These are phyloP conservation scores for Pyrrhia umbra DNA, from an alignment of 2,888 invertebrate genomes.

Conservation along the genomic window DNA sequence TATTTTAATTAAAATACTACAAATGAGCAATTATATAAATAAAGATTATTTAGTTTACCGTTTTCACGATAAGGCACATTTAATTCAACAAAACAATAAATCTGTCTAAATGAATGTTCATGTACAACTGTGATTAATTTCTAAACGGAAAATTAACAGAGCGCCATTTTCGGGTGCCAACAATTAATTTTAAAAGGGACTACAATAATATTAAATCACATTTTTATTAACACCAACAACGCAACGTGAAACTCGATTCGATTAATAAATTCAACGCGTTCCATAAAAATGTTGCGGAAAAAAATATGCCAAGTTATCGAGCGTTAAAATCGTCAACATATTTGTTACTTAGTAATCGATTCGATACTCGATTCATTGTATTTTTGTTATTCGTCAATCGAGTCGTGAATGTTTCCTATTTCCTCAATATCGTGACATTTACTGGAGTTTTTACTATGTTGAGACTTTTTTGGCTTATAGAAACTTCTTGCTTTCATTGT, in stretches of 20 bases:
- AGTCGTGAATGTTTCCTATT: slow-evolving; percentile 39
- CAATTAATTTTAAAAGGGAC: slow-evolving; percentile 37
- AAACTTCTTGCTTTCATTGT: slow-evolving; percentile 15
- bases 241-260: slow-evolving; percentile 36
- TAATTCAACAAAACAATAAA: slow-evolving; percentile 38
- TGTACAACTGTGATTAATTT: slow-evolving; percentile 37
- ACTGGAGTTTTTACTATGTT: slow-evolving; percentile 17
- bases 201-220: slow-evolving; percentile 45
- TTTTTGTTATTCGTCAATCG: slow-evolving; percentile 39
- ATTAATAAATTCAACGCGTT: slow-evolving; percentile 34
- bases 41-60: slow-evolving; percentile 5
- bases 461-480: slow-evolving; percentile 17
- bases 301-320: slow-evolving; percentile 26
- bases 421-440: slow-evolving; percentile 34
- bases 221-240: slow-evolving; percentile 55
- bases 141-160: slow-evolving; percentile 29
- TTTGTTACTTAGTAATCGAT: slow-evolving; percentile 42
- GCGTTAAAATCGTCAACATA: slow-evolving; percentile 32
- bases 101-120: slow-evolving; percentile 5
- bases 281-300: slow-evolving; percentile 19
- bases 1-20: slow-evolving; percentile 11
- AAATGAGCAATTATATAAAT: not conserved
- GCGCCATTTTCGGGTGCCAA: slow-evolving; percentile 26
- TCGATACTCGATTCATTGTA: slow-evolving; percentile 21
- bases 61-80: not conserved